Evolutionary conservation across 2,888 invertebrate genomes (phyloP).

Genomic region (Caenorhabditis auriculariae): DNA sequence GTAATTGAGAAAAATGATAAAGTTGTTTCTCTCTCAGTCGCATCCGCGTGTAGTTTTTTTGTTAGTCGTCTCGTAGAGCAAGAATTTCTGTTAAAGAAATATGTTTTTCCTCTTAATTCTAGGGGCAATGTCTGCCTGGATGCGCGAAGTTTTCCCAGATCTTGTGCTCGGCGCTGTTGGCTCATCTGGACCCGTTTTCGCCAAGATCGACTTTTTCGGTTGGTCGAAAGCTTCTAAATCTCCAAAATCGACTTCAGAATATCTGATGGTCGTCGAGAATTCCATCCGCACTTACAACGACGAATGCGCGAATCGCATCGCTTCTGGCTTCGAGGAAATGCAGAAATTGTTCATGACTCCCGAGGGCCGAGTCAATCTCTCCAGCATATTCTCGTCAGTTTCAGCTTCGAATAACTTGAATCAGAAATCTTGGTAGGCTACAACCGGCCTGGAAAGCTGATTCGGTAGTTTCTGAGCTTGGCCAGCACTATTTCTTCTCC

Average conservation of each 20-base stretch:
- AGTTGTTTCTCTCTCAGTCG: no score
- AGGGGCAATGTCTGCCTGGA: constrained; percentile 85
- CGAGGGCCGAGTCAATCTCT: constrained; percentile 21
- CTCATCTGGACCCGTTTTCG: constrained; percentile 83
- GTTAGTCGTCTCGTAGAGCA: no score
- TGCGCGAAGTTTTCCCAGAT: constrained; percentile 79
- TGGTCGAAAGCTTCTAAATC: constrained; percentile 31
- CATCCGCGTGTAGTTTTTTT: no score
- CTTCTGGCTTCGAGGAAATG: constrained; percentile 24
- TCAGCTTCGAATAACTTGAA: background rate
- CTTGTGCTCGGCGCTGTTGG: constrained; percentile 83
- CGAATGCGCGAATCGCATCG: constrained; percentile 25
- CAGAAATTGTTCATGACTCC: constrained; percentile 17
- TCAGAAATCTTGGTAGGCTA: constrained; percentile 2
- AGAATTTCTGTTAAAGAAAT: no score
- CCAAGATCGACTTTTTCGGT: constrained; percentile 82
- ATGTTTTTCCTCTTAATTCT: no score
- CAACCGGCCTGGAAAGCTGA: constrained; percentile 26
- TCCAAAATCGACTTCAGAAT: constrained; percentile 17
- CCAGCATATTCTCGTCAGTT: constrained; percentile 17
- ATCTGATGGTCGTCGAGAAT: constrained; percentile 34
- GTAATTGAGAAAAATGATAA: no score
- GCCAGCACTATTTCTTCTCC: constrained; percentile 78
- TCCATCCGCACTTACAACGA: constrained; percentile 21
- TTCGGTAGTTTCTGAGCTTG: constrained; percentile 39